phyloP scores from a whole-genome alignment of 2,888 invertebrate genomes.

The Agriotes lineatus region DNA sequence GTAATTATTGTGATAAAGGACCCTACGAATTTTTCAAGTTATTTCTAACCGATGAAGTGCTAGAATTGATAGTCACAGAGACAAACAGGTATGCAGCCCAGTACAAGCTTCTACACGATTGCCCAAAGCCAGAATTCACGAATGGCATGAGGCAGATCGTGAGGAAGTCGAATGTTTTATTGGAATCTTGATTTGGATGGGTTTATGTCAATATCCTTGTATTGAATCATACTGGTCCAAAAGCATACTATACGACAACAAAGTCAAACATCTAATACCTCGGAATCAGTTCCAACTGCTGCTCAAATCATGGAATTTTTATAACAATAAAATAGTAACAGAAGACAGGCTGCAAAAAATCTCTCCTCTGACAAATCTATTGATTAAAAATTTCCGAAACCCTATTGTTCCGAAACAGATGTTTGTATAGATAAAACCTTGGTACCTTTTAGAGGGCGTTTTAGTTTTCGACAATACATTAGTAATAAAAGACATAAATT shows the following conservation, averaged over 20 bases:
- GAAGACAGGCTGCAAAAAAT: conserved; percentile 44
- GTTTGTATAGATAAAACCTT: too few relatives aligned
- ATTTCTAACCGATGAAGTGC: background rate
- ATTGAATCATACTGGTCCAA: conserved; percentile 39
- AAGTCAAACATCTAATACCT: conserved; percentile 31
- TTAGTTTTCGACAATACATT: too few relatives aligned
- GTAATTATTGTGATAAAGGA: background rate
- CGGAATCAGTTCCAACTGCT: conserved; percentile 39
- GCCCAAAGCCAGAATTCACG: conserved; percentile 22
- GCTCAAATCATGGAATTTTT: conserved; percentile 41
- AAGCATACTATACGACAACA: conserved; percentile 26
- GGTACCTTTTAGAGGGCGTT: too few relatives aligned
- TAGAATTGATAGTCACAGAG: conserved; percentile 5
- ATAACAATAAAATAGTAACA: conserved; percentile 31
- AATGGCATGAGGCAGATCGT: conserved; percentile 27
- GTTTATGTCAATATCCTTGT: conserved; percentile 42
- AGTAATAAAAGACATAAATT: too few relatives aligned
- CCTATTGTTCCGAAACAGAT: conserved; percentile 31
- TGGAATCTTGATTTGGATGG: conserved; percentile 46
- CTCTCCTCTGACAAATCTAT: conserved; percentile 40
- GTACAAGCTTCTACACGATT: background rate
- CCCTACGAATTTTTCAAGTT: background rate
- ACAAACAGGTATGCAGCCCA: conserved; percentile 26
- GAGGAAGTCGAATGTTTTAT: conserved; percentile 39
- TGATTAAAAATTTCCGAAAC: conserved; percentile 41